Evolutionary conservation across 2,113 vertebrate species (phyloP).

Genomic region (Tyrannus savana): DNA sequence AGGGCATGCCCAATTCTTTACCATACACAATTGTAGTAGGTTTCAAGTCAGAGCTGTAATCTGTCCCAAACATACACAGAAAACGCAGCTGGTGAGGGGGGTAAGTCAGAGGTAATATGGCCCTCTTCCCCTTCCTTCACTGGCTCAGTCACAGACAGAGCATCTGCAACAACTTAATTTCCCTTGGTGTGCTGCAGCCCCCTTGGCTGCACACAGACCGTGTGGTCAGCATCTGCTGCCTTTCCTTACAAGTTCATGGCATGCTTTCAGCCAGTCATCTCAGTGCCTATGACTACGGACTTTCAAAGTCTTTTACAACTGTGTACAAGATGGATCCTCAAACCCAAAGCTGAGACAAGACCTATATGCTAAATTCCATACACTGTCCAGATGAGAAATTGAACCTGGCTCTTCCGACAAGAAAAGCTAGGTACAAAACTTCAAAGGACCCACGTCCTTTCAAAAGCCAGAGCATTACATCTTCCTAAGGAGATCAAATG

Average conservation of each 20-base stretch:
- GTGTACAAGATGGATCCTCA: slow-evolving; percentile 1
- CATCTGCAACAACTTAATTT: slow-evolving; percentile 38
- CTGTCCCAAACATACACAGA: background rate
- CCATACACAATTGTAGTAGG: background rate
- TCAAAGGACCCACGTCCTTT: background rate
- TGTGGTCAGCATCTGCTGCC: slow-evolving; percentile 7
- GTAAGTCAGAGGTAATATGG: background rate
- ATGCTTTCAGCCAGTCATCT: background rate
- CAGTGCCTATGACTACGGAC: fast-evolving
- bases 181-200: background rate
- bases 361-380: background rate
- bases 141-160: background rate
- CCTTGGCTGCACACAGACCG: background rate
- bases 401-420: background rate
- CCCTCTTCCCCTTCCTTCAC: background rate
- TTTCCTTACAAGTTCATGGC: background rate
- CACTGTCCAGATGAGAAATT: background rate
- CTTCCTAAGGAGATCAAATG: background rate
- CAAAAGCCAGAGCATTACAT: background rate
- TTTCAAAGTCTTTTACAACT: slow-evolving; percentile 6
- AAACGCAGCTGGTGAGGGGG: background rate
- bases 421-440: background rate
- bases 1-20: background rate
- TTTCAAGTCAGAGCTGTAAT: background rate
- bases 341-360: background rate